Base-by-base conservation (phyloP, 2,888 invertebrate genomes). In the Drosophila subsilvestris region DNA sequence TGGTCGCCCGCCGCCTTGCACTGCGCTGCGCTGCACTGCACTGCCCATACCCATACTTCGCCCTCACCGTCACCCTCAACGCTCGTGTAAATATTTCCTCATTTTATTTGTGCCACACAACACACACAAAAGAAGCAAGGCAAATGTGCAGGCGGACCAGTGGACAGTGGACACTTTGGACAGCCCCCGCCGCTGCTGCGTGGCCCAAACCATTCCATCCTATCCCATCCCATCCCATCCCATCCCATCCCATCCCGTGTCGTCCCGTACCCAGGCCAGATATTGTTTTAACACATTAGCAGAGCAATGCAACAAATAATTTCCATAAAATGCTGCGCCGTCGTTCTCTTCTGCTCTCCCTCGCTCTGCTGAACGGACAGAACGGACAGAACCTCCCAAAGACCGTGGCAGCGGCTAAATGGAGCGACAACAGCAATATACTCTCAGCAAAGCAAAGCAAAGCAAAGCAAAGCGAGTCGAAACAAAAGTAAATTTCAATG, bases 261-360 rank as follows among this genome's bases (percentile, higher is more conserved):
- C 20, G 22, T 20, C 37, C 55, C n/a, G 6, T 17, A 8, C 1
- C 44, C 44, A 65, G 68, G 61, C 74, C 55, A 66, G 66, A 83
- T 90, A 90, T 90, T 90, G 89, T 90, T 89, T 90, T 90, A 90
- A 90, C 90, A 90, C 90, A 90, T 90, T 90, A 90, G 88, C 90
- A 90, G 84, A 79, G 89, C 83, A 89, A 85, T 90, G 90, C 90
- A 90, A 90, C 90, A 90, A 90, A 90, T 89, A 87, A 90, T 89
- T 90, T 88, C 84, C 90, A 90, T 90, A 90, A 86, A 83, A 79
- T 67, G 78, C 80, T 78, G 74, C 57, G 58, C 43, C 60, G 59
- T 37, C 14, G 55, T 29, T 57, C 62, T 54, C 65, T 61, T 12
- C 5, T 20, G 17, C 20, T 9, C 57, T 45, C 47, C 55, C 10